Evolutionary conservation across 2,113 vertebrate species (phyloP).

Genomic region (Lophius piscatorius): DNA sequence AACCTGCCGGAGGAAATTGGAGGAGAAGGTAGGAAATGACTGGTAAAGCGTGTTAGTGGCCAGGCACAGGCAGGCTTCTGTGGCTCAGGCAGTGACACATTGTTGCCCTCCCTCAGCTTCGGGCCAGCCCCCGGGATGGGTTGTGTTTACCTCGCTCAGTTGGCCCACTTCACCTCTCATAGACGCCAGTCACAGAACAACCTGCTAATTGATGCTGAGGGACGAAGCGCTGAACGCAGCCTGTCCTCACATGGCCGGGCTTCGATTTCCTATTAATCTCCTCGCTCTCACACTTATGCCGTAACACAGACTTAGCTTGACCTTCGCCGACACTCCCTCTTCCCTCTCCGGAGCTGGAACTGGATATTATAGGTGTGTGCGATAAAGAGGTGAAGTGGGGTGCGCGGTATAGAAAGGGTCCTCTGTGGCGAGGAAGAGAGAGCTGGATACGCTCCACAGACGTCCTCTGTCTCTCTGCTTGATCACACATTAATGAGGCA

Average conservation of each 20-base stretch:
- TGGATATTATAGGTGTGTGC: conserved; percentile 76
- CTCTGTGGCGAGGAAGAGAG: conserved; percentile 74
- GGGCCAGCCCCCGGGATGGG: conserved; percentile 56
- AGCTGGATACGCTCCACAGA: conserved; percentile 73
- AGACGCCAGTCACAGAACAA: conserved; percentile 70
- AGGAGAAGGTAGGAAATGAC: conserved; percentile 82
- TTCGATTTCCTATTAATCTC: conserved; percentile 66
- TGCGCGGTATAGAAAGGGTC: conserved; percentile 70
- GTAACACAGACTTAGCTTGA: conserved; percentile 22
- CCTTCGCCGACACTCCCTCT: conserved; percentile 38
- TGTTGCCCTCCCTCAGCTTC: conserved; percentile 67
- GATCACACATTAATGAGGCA: conserved; percentile 77
- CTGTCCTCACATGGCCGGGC: conserved; percentile 66
- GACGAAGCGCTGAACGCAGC: conserved; percentile 68
- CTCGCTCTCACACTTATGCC: conserved; percentile 7
- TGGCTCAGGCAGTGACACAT: conserved; percentile 68
- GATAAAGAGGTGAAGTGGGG: conserved; percentile 73
- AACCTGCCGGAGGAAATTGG: conserved; percentile 77
- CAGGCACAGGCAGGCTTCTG: conserved; percentile 70
- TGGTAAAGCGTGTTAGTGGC: conserved; percentile 64
- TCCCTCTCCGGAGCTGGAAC: conserved; percentile 48
- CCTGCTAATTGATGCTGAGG: conserved; percentile 79
- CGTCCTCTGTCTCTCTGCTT: conserved; percentile 74
- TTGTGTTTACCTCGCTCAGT: conserved; percentile 72
- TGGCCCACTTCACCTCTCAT: conserved; percentile 65